phyloP scores from a whole-genome alignment of 2,113 vertebrate genomes.

The Sturnira hondurensis region DNA sequence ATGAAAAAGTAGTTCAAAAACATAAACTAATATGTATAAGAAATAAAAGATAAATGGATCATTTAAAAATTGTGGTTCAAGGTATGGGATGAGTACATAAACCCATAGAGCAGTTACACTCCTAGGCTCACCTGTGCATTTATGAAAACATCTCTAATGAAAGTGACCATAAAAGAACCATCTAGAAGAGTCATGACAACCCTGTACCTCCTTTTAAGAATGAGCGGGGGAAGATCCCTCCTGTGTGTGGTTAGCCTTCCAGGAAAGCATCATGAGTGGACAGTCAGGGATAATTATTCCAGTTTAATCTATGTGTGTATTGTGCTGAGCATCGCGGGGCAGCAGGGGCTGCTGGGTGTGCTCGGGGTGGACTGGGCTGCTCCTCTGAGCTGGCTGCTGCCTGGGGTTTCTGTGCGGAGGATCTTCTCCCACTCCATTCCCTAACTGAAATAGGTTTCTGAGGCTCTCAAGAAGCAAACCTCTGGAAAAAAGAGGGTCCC shows the following conservation, averaged over 20 bases:
- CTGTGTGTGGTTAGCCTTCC: not conserved
- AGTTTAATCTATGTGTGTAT: accelerated
- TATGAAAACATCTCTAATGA: not conserved
- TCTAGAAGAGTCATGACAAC: not conserved
- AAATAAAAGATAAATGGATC: not conserved
- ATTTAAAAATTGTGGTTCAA: not conserved
- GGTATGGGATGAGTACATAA: not conserved
- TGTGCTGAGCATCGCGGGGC: not conserved
- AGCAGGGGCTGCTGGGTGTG: accelerated
- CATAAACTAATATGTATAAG: not conserved
- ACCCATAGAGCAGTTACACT: not conserved
- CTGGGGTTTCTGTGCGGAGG: accelerated
- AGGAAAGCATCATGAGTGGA: no score
- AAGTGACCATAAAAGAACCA: not conserved
- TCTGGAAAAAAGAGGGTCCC: not conserved
- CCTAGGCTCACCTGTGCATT: accelerated
- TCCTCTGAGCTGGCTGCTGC: not conserved
- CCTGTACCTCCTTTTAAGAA: not conserved
- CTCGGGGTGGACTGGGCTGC: not conserved
- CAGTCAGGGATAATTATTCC: accelerated
- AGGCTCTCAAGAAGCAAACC: not conserved
- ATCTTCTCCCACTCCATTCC: accelerated
- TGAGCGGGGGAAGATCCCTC: not conserved
- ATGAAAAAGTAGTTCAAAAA: not conserved
- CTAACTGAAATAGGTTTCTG: not conserved